These are phyloP conservation scores for Lepidonotus clava DNA, from an alignment of 2,888 invertebrate genomes.

Conservation along the genomic window DNA sequence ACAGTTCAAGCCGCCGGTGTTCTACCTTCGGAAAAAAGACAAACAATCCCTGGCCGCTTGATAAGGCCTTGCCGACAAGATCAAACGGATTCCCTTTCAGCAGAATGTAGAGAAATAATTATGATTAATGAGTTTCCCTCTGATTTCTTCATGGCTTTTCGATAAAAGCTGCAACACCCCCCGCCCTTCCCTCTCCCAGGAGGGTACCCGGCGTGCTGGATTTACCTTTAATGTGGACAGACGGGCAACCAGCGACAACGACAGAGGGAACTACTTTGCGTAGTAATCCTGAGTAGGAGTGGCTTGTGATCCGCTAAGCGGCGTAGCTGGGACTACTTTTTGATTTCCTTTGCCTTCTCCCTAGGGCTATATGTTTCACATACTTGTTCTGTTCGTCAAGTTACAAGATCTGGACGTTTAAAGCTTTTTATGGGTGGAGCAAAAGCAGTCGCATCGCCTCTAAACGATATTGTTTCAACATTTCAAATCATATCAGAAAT, in stretches of 20 bases:
- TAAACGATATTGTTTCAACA: neutral
- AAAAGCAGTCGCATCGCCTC: neutral
- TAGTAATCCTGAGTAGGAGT: neutral
- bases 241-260: neutral
- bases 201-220: too few relatives aligned
- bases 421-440: neutral
- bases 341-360: neutral
- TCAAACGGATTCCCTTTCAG: slow-evolving; percentile 18
- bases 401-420: neutral
- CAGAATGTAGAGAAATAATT: slow-evolving; percentile 31
- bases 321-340: neutral
- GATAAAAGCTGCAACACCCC: too few relatives aligned
- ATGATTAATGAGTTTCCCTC: slow-evolving; percentile 20
- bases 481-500: neutral
- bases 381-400: neutral
- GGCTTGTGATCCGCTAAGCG: neutral
- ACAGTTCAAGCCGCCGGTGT: too few relatives aligned
- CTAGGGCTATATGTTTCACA: neutral
- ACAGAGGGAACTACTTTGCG: slow-evolving; percentile 15
- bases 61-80: neutral
- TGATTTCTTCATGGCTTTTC: slow-evolving; percentile 3
- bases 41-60: neutral
- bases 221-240: slow-evolving; percentile 1
- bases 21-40: too few relatives aligned
- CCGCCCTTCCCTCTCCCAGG: too few relatives aligned